Percentiles rank a stretch among this genome's conserved stretches.
Evolutionary conservation across 2,113 vertebrate species (phyloP).

Genomic region (Microcebus griseorufus): DNA sequence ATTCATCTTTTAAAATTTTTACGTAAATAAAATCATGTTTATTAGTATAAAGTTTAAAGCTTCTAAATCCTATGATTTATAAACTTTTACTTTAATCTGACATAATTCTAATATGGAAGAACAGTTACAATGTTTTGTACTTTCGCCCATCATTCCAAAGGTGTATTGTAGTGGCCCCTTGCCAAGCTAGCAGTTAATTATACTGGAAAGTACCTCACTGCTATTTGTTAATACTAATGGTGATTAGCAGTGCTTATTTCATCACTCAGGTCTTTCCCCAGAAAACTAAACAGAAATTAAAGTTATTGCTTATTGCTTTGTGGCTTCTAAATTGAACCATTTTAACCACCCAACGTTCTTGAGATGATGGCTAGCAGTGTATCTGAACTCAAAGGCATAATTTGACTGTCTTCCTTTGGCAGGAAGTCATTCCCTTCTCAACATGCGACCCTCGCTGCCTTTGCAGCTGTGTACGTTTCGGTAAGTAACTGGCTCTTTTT

Average conservation of each 20-base stretch:
- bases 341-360: neutral
- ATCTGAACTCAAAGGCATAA: constrained; percentile 77
- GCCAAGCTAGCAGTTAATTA: neutral
- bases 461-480: constrained; percentile 97
- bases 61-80: neutral
- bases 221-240: constrained; percentile 20
- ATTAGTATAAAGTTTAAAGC: neutral
- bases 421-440: constrained; percentile 99
- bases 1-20: neutral
- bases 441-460: constrained; percentile 97
- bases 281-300: constrained; percentile 46
- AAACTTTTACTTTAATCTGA: neutral
- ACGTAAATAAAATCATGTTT: neutral
- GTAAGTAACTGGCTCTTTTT: constrained; percentile 89
- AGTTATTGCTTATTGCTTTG: constrained; percentile 20
- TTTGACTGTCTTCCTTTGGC: constrained; percentile 85
- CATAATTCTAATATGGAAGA: neutral
- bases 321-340: neutral
- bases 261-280: neutral
- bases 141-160: neutral
- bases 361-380: constrained; percentile 37
- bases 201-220: neutral
- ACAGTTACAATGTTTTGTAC: neutral
- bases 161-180: neutral
- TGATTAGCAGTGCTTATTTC: neutral